Percentiles rank a stretch among this genome's conserved stretches.
These are phyloP conservation scores for Trisateles emortualis DNA, from an alignment of 2,888 invertebrate genomes.

Conservation along the genomic window DNA sequence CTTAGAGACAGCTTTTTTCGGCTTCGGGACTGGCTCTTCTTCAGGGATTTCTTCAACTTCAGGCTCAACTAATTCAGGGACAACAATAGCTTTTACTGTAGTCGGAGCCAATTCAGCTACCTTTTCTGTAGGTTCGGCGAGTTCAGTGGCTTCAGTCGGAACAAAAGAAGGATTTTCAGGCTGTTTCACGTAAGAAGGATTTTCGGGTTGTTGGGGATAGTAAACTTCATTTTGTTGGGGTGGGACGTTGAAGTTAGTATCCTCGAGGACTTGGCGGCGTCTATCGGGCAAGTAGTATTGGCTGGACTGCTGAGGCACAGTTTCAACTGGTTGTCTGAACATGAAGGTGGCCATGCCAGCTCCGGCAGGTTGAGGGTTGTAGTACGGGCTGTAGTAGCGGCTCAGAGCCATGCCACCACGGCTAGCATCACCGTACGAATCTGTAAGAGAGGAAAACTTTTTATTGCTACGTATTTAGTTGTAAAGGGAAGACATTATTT, in stretches of 20 bases:
- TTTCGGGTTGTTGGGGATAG: conserved; percentile 67
- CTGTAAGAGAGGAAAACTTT: conserved; percentile 53
- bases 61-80: conserved; percentile 72
- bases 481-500: no score
- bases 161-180: conserved; percentile 59
- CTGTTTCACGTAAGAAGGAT: conserved; percentile 46
- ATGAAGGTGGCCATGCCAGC: conserved; percentile 79
- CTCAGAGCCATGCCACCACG: conserved; percentile 79
- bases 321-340: conserved; percentile 67
- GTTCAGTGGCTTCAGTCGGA: conserved; percentile 64
- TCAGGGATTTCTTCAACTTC: conserved; percentile 75
- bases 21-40: conserved; percentile 63
- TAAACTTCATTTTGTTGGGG: conserved; percentile 79
- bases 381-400: conserved; percentile 81
- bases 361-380: conserved; percentile 64
- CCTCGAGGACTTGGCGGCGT: conserved; percentile 72
- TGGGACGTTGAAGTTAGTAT: conserved; percentile 60
- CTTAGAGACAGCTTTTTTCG: conserved; percentile 70
- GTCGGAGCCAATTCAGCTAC: conserved; percentile 61
- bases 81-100: conserved; percentile 58
- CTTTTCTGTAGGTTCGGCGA: conserved; percentile 71
- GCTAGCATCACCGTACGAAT: conserved; percentile 74
- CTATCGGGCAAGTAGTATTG: conserved; percentile 79
- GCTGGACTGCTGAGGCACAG: conserved; percentile 57
- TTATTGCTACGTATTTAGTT: background rate